These are phyloP conservation scores for Diogma glabrata DNA, from an alignment of 2,888 invertebrate species.

Conservation along the genomic window DNA sequence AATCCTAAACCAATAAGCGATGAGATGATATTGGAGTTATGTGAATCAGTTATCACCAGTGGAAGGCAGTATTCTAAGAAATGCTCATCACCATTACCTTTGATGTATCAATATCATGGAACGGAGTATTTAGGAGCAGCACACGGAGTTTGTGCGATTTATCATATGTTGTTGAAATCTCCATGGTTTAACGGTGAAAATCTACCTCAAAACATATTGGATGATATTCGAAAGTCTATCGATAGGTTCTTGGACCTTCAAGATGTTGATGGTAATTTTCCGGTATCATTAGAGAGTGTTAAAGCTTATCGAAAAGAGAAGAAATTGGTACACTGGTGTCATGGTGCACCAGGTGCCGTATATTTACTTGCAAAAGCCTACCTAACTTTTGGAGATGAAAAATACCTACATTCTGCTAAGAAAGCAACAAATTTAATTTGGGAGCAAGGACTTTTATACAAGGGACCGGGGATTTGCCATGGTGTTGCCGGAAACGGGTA, in stretches of 20 bases:
- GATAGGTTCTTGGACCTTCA: conserved; percentile 55
- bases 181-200: conserved; percentile 30
- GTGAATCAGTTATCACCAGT: conserved; percentile 55
- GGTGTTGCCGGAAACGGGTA: conserved; percentile 77
- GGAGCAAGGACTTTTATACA: conserved; percentile 68
- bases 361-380: conserved; percentile 76
- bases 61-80: conserved; percentile 54
- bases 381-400: conserved; percentile 56
- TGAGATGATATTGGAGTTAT: conserved; percentile 49
- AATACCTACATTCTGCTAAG: conserved; percentile 55
- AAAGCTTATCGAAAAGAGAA: conserved; percentile 40
- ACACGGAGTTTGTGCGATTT: conserved; percentile 53
- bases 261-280: conserved; percentile 61
- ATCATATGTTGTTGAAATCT: conserved; percentile 51
- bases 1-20: conserved; percentile 29
- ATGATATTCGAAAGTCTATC: conserved; percentile 49
- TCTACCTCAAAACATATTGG: background rate
- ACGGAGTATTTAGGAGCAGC: conserved; percentile 44
- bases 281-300: conserved; percentile 57
- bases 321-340: conserved; percentile 81
- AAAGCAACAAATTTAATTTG: conserved; percentile 67
- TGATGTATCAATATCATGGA: conserved; percentile 58
- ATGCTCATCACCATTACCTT: conserved; percentile 47
- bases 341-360: conserved; percentile 73
- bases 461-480: conserved; percentile 85